Percentiles rank a stretch among this genome's conserved stretches.
Evolutionary conservation across 2,888 invertebrate species (phyloP).

Genomic region (Masnerella sp.): DNA sequence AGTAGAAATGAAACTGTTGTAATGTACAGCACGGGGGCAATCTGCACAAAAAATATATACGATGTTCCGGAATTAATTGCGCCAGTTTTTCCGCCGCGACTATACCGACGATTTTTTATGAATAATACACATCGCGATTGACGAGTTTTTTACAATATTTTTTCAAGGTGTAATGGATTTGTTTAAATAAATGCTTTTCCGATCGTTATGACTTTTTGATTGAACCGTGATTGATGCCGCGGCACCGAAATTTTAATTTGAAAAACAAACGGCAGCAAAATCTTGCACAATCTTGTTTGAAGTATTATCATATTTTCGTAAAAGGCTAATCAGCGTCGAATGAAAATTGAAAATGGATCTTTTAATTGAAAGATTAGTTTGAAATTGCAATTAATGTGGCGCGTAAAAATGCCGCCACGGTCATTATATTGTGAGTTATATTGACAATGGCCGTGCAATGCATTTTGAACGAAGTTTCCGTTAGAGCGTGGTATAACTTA

Average conservation of each 20-base stretch:
- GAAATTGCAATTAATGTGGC: conserved; percentile 28
- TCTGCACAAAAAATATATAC: conserved; percentile 18
- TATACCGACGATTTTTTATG: conserved; percentile 33
- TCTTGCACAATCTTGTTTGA: conserved; percentile 13
- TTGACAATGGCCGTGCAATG: conserved; percentile 38
- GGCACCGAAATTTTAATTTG: conserved; percentile 39
- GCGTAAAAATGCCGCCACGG: conserved; percentile 29
- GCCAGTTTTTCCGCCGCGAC: conserved; percentile 13
- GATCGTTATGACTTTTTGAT: conserved; percentile 54
- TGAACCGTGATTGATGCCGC: conserved; percentile 46
- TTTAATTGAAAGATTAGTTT: conserved; percentile 29
- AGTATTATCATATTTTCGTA: conserved; percentile 26
- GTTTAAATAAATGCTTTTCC: conserved; percentile 49
- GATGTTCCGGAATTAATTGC: conserved; percentile 34
- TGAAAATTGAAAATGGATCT: conserved; percentile 38
- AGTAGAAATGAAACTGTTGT: conserved; percentile 11
- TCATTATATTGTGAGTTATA: conserved; percentile 44
- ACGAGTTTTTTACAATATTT: conserved; percentile 49
- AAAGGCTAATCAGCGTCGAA: conserved; percentile 19
- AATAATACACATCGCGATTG: conserved; percentile 48
- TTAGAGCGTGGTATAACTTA: conserved; percentile 52
- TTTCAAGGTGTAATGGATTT: conserved; percentile 46
- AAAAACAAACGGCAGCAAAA: conserved; percentile 20
- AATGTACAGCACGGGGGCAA: conserved; percentile 7
- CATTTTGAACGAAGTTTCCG: conserved; percentile 47